Evolutionary conservation across 1,140 invertebrate genomes (phyloP).

Genomic region (Rhizoglyphus robini): DNA sequence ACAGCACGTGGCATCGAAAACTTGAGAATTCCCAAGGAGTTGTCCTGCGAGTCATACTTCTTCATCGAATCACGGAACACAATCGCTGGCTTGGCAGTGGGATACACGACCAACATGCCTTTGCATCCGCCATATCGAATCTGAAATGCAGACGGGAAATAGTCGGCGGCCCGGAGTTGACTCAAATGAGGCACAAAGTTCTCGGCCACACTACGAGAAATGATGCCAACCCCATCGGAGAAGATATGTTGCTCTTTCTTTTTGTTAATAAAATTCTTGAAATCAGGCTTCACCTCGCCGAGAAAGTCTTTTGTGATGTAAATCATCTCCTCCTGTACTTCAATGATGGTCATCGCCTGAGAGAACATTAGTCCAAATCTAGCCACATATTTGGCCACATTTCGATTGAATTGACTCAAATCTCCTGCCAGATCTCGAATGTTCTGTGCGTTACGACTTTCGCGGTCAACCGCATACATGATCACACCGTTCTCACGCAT

Average conservation of each 20-base stretch:
- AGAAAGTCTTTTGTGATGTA: not conserved
- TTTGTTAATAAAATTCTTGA: too few species aligned
- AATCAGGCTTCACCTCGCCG: too few species aligned
- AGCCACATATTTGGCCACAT: conserved; percentile 31
- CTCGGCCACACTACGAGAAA: too few species aligned
- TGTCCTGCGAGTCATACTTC: conserved; percentile 23
- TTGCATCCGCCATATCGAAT: conserved; percentile 26
- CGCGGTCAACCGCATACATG: conserved; percentile 27
- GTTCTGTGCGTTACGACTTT: too few species aligned
- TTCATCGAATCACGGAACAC: conserved; percentile 24
- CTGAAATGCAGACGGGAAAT: too few species aligned
- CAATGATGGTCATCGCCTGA: too few species aligned
- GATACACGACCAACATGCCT: conserved; percentile 26
- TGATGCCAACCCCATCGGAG: too few species aligned
- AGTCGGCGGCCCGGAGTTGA: conserved; percentile 27
- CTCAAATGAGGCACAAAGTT: conserved; percentile 20
- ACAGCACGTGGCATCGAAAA: conserved; percentile 13
- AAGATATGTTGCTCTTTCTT: too few species aligned
- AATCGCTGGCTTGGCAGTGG: too few species aligned
- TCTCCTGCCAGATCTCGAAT: too few species aligned
- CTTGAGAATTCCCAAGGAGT: conserved; percentile 9
- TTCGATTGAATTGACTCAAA: conserved; percentile 24
- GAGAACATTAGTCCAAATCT: too few species aligned
- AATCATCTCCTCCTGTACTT: conserved; percentile 19
- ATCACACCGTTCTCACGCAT: conserved; percentile 31